These are phyloP conservation scores for Nemoura dubitans DNA, from an alignment of 2,888 invertebrate genomes.

Conservation along the genomic window DNA sequence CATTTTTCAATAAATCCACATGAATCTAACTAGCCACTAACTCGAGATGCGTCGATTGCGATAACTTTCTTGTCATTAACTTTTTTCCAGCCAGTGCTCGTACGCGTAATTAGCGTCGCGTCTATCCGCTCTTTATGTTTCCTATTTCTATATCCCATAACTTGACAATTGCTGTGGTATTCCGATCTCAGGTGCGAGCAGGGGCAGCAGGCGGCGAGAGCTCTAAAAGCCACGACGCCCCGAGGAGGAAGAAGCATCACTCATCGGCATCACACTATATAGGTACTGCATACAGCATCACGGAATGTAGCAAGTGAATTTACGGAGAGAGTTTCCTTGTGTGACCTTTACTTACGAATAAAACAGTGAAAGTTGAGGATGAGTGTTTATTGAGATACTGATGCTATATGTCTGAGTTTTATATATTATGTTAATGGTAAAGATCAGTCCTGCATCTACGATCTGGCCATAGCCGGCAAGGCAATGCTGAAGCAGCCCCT, in stretches of 20 bases:
- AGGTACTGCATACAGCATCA: too few relatives aligned
- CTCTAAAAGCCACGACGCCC: neutral
- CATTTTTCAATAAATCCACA: neutral
- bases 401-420: neutral
- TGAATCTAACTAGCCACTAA: neutral
- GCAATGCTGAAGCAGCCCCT: neutral
- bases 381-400: conserved; percentile 26
- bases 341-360: conserved; percentile 36
- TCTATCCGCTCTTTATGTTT: neutral
- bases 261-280: neutral
- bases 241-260: conserved; percentile 17
- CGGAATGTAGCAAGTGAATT: conserved; percentile 31
- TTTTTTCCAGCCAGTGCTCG: neutral
- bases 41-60: neutral
- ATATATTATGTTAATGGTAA: conserved; percentile 7
- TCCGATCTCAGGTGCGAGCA: neutral
- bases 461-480: neutral
- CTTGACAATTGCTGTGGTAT: neutral
- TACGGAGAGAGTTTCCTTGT: conserved; percentile 18
- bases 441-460: neutral
- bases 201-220: too few relatives aligned
- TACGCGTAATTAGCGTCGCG: neutral
- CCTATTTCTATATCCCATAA: neutral
- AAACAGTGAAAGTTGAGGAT: conserved; percentile 36
- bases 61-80: neutral